A percentile compares a stretch with the other conserved stretches of the same genome.
phyloP scores from a whole-genome alignment of 2,113 vertebrate genomes.

The Apeltes quadracus region DNA sequence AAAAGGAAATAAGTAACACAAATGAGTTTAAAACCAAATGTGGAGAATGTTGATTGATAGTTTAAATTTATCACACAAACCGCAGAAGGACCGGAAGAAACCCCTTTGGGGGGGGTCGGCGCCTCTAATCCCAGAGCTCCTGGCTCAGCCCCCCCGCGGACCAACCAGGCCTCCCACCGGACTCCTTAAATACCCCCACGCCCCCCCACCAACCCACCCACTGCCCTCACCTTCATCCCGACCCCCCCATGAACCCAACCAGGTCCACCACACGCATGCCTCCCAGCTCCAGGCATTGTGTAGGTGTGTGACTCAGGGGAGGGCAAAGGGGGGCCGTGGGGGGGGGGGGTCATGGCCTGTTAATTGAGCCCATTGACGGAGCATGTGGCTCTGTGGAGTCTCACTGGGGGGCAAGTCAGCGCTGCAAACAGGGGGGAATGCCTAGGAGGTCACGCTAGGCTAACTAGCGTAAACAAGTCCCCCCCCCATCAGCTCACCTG shows the following conservation, averaged over 20 bases:
- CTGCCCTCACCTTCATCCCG: slow-evolving; percentile 4
- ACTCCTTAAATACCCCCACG: slow-evolving; percentile 36
- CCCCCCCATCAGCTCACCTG: too few species aligned
- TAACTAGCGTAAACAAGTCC: neutral
- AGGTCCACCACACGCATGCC: slow-evolving; percentile 53
- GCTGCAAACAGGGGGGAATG: slow-evolving; percentile 12
- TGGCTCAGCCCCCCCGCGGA: slow-evolving; percentile 51
- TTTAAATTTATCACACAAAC: neutral
- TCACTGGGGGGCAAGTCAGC: slow-evolving; percentile 10
- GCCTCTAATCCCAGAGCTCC: slow-evolving; percentile 63
- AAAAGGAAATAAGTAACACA: too few species aligned
- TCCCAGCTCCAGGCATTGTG: slow-evolving; percentile 45
- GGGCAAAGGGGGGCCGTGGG: slow-evolving; percentile 53
- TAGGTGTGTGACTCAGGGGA: slow-evolving; percentile 53
- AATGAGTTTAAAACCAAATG: too few species aligned
- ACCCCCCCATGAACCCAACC: slow-evolving; percentile 17
- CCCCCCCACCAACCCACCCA: slow-evolving; percentile 15
- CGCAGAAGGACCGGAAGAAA: slow-evolving; percentile 60
- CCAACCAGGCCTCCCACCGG: slow-evolving; percentile 69
- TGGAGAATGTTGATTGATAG: too few species aligned
- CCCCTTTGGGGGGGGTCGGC: slow-evolving; percentile 40
- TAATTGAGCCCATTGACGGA: slow-evolving; percentile 74
- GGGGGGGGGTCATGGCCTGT: slow-evolving; percentile 69
- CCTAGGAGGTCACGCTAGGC: slow-evolving; percentile 40
- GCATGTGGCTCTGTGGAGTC: slow-evolving; percentile 57